phyloP scores from a whole-genome alignment of 2,113 vertebrate species.

The Pseudorectes ferrugineus region DNA sequence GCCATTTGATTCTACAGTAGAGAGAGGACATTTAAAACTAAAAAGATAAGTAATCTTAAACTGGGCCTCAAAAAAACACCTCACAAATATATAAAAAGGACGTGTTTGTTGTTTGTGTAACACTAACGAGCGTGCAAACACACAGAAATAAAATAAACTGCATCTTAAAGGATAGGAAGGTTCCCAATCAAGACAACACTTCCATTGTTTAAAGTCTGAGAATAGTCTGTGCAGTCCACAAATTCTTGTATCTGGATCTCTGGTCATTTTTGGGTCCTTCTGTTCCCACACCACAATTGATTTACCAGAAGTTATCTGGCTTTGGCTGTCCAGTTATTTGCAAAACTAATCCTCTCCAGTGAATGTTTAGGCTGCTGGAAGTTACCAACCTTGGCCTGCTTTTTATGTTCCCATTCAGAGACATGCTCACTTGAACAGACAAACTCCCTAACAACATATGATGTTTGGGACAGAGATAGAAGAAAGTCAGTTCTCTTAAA shows the following conservation, averaged over 20 bases:
- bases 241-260: neutral
- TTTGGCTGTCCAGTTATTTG: neutral
- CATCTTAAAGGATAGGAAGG: neutral
- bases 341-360: neutral
- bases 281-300: neutral
- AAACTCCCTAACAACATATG: neutral
- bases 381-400: neutral
- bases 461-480: neutral
- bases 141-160: neutral
- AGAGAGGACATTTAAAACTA: neutral
- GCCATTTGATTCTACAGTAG: neutral
- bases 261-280: neutral
- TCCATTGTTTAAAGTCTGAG: neutral
- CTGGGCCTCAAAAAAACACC: accelerated
- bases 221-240: neutral
- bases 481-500: neutral
- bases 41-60: neutral
- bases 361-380: neutral
- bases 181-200: neutral
- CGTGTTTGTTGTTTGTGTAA: neutral
- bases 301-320: neutral
- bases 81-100: neutral
- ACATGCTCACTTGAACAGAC: neutral
- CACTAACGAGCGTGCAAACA: accelerated
- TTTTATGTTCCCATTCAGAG: neutral